Conservation (phyloP, 2,113 vertebrate species). For the Rynchops niger region DNA sequence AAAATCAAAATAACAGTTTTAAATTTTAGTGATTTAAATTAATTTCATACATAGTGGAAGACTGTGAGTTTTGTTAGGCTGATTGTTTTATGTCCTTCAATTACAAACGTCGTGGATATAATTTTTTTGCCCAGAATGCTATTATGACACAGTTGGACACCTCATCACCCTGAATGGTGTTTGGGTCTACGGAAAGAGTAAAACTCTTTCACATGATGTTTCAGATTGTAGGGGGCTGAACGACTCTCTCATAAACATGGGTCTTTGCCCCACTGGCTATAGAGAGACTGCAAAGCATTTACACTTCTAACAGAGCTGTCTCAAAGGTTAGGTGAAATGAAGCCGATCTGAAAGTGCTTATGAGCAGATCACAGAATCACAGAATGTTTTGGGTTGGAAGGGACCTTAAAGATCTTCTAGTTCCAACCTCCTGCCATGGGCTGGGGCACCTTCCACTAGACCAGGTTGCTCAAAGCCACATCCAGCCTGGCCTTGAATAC, state of each 20-base stretch:
- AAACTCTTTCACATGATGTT: background rate
- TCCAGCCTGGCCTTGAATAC: no score
- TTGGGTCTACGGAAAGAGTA: background rate
- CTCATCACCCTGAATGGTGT: background rate
- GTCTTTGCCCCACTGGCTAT: background rate
- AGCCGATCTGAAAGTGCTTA: background rate
- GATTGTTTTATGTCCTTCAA: background rate
- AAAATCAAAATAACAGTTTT: background rate
- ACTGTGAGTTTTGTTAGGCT: background rate
- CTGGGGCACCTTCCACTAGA: no score
- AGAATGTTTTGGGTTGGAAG: no score
- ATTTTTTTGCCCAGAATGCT: background rate
- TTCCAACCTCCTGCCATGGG: no score
- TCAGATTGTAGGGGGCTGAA: background rate
- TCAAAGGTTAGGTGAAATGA: background rate
- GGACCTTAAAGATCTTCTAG: no score
- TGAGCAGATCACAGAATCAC: background rate
- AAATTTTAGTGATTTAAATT: background rate
- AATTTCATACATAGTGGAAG: background rate
- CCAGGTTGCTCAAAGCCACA: no score
- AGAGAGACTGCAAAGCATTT: background rate
- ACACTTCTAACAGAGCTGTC: background rate
- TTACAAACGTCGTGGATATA: background rate
- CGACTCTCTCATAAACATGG: background rate
- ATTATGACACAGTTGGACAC: background rate